Percentiles rank a stretch among this genome's conserved stretches.
phyloP scores from a whole-genome alignment of 2,113 vertebrate genomes.

The Tonatia bakeri region DNA sequence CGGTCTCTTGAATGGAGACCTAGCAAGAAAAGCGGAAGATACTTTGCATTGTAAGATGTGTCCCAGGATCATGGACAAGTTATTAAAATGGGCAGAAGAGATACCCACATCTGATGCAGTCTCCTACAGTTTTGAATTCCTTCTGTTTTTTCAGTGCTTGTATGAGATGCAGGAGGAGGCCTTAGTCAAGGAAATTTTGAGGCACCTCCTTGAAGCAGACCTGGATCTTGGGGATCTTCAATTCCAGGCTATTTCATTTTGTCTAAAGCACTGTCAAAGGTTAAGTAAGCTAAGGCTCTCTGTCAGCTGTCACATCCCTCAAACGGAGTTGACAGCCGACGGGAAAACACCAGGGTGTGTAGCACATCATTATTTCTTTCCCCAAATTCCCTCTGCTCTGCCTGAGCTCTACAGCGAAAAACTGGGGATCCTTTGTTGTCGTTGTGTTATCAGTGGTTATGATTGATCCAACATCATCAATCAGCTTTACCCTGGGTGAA shows the following conservation, averaged over 20 bases:
- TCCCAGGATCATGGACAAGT: not conserved
- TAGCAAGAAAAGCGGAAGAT: not conserved
- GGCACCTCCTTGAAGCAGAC: not conserved
- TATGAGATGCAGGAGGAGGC: constrained; percentile 30
- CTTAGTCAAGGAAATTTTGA: not conserved
- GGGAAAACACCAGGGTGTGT: not conserved
- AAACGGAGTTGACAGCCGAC: fast-evolving
- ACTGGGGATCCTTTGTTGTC: no score
- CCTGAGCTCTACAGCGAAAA: not conserved
- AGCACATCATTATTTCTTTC: fast-evolving
- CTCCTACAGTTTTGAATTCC: not conserved
- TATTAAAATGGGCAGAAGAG: not conserved
- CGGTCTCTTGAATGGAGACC: not conserved
- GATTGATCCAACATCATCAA: not conserved
- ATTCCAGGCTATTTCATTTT: not conserved
- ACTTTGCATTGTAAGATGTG: not conserved
- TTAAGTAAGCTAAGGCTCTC: not conserved
- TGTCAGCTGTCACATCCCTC: not conserved
- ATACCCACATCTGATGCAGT: fast-evolving
- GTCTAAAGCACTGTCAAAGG: not conserved
- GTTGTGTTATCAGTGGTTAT: fast-evolving
- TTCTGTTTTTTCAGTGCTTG: not conserved
- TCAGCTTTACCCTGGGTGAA: not conserved
- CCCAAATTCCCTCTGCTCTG: no score
- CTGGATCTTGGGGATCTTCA: not conserved